Conservation (phyloP, 2,113 vertebrate genomes). For the Xenopus tropicalis region DNA sequence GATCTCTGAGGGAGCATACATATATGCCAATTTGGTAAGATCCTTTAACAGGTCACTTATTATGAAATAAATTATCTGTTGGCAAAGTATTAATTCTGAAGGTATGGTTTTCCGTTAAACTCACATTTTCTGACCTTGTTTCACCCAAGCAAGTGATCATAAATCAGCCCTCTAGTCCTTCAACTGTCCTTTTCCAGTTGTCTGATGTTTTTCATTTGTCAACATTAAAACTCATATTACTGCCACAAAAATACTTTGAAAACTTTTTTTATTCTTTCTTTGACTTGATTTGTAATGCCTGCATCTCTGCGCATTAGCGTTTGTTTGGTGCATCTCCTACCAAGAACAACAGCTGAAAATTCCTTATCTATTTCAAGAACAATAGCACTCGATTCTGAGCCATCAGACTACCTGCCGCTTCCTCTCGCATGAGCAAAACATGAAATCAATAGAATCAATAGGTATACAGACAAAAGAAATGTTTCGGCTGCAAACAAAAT, state of each 20-base stretch:
- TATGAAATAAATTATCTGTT: too few relatives aligned
- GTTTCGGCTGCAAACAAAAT: constrained; percentile 37
- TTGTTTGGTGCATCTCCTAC: background rate
- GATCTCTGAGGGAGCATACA: too few relatives aligned
- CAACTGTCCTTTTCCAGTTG: too few relatives aligned
- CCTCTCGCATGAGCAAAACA: constrained; percentile 37
- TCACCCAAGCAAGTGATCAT: too few relatives aligned
- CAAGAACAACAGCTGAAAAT: constrained; percentile 1
- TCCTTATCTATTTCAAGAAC: constrained; percentile 41
- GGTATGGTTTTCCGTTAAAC: too few relatives aligned
- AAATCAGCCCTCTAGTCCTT: too few relatives aligned
- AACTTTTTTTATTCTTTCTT: background rate
- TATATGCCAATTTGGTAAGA: too few relatives aligned
- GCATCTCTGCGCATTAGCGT: background rate
- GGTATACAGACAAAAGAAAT: constrained; percentile 36
- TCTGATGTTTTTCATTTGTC: too few relatives aligned
- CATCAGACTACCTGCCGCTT: constrained; percentile 34
- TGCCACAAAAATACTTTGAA: background rate
- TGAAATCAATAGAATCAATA: constrained; percentile 32
- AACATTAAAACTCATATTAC: too few relatives aligned
- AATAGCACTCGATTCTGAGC: constrained; percentile 36
- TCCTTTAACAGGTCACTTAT: too few relatives aligned
- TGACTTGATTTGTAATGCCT: background rate
- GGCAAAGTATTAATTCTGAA: too few relatives aligned
- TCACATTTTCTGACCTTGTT: too few relatives aligned